Percentiles rank a stretch among this genome's conserved stretches.
phyloP scores from a whole-genome alignment of 2,113 vertebrate genomes.

The Paramormyrops kingsleyae region DNA sequence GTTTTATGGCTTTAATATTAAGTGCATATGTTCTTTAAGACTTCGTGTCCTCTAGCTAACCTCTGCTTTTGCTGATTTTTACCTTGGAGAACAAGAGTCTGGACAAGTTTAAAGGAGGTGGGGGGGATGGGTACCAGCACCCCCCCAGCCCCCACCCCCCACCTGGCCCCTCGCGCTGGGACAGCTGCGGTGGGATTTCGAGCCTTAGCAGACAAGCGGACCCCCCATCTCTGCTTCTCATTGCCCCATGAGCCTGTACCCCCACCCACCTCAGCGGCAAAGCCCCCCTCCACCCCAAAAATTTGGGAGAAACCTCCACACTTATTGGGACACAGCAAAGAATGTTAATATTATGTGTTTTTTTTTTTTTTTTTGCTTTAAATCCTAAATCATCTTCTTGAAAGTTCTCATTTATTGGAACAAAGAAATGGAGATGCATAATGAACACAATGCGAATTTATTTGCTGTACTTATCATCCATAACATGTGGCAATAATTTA shows the following conservation, averaged over 20 bases:
- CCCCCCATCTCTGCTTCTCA: neutral
- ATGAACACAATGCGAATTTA: neutral
- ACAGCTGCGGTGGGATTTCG: conserved; percentile 11
- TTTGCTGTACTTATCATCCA: neutral
- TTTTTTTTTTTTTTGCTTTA: neutral
- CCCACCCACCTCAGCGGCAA: neutral
- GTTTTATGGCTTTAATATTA: conserved; percentile 96
- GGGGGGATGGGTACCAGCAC: conserved; percentile 20
- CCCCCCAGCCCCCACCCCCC: conserved; percentile 1
- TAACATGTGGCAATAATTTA: neutral
- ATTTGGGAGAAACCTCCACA: neutral
- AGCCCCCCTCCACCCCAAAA: neutral
- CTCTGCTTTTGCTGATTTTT: conserved; percentile 68
- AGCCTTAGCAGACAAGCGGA: neutral
- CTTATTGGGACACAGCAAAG: neutral
- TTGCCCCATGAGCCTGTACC: neutral
- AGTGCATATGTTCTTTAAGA: conserved; percentile 98
- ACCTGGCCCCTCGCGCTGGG: conserved; percentile 7
- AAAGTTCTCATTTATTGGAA: neutral
- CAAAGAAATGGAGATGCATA: neutral
- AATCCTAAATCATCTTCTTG: neutral
- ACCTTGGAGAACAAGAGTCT: conserved; percentile 40
- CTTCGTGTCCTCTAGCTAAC: conserved; percentile 86
- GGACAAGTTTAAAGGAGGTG: conserved; percentile 30
- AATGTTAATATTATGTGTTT: neutral